Percentiles rank a stretch among this genome's conserved stretches.
Conservation (phyloP, 2,113 vertebrate species). For the Pelvicachromis taeniatus region DNA sequence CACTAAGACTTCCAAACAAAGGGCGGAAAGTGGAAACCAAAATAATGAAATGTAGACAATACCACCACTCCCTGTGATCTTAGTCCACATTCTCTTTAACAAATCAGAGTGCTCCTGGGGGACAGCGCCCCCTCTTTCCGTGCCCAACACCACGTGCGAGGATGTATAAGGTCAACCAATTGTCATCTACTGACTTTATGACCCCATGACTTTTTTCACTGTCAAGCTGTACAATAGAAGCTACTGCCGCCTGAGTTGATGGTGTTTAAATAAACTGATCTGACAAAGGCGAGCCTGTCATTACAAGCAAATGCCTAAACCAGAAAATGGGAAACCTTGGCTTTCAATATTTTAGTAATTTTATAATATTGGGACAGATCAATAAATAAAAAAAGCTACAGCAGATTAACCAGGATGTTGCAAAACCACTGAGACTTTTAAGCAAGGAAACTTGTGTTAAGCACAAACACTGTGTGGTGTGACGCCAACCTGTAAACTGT, state of each 20-base stretch:
- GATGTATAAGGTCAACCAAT: neutral
- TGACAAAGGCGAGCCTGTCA: neutral
- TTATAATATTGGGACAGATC: neutral
- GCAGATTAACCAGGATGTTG: neutral
- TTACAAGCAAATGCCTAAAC: neutral
- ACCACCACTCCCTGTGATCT: neutral
- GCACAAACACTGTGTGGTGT: neutral
- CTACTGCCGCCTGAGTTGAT: neutral
- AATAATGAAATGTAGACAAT: slow-evolving; percentile 24
- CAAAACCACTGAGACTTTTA: neutral
- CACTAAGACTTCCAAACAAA: slow-evolving; percentile 18
- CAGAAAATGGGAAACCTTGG: neutral
- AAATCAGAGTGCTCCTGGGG: neutral
- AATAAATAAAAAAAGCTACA: neutral
- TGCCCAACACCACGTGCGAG: neutral
- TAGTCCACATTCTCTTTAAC: neutral
- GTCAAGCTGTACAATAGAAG: neutral
- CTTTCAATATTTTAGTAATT: neutral
- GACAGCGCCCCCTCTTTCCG: neutral
- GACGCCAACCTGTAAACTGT: slow-evolving; percentile 86
- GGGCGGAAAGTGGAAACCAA: slow-evolving; percentile 38
- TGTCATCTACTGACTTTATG: neutral
- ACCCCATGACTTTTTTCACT: neutral
- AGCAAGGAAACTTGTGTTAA: neutral
- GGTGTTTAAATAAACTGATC: neutral